Percentiles rank a stretch among this genome's conserved stretches.
phyloP scores from a whole-genome alignment of 2,113 vertebrate genomes.

The Gasterosteus aculeatus region DNA sequence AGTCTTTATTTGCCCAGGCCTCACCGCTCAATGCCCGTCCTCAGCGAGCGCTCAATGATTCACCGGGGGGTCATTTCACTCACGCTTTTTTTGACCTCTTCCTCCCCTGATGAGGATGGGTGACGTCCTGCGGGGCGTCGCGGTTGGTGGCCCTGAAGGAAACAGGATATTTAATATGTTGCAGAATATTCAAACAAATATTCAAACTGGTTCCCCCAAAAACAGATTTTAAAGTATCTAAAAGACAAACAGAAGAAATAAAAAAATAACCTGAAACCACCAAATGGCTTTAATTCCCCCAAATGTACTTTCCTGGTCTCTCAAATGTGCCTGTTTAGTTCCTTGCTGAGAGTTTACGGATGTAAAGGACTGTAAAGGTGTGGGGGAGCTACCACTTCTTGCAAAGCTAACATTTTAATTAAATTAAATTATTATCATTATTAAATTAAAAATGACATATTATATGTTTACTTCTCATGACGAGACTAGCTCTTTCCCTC shows the following conservation, averaged over 20 bases:
- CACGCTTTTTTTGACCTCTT: slow-evolving; percentile 66
- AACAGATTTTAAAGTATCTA: too few species aligned
- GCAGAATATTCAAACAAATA: neutral
- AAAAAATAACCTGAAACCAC: too few species aligned
- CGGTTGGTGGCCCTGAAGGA: slow-evolving; percentile 26
- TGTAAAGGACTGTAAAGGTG: too few species aligned
- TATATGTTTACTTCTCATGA: neutral
- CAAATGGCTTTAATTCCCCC: neutral
- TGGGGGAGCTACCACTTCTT: too few species aligned
- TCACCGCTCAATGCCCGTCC: slow-evolving; percentile 72
- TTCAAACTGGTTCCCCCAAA: too few species aligned
- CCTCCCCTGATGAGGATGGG: slow-evolving; percentile 48
- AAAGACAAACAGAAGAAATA: too few species aligned
- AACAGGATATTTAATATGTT: slow-evolving; percentile 52
- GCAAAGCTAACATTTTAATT: too few species aligned
- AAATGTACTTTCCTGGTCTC: neutral
- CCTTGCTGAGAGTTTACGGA: neutral
- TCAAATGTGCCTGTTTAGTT: neutral
- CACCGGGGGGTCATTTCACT: slow-evolving; percentile 51
- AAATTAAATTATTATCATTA: too few species aligned
- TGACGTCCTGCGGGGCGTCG: slow-evolving; percentile 35
- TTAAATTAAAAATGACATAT: neutral
- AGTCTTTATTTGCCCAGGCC: slow-evolving; percentile 49
- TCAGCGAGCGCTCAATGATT: slow-evolving; percentile 73
- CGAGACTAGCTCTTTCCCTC: neutral